A percentile compares a stretch with the other conserved stretches of the same genome.
phyloP scores from a whole-genome alignment of 2,113 vertebrate genomes.

The Anas platyrhynchos region DNA sequence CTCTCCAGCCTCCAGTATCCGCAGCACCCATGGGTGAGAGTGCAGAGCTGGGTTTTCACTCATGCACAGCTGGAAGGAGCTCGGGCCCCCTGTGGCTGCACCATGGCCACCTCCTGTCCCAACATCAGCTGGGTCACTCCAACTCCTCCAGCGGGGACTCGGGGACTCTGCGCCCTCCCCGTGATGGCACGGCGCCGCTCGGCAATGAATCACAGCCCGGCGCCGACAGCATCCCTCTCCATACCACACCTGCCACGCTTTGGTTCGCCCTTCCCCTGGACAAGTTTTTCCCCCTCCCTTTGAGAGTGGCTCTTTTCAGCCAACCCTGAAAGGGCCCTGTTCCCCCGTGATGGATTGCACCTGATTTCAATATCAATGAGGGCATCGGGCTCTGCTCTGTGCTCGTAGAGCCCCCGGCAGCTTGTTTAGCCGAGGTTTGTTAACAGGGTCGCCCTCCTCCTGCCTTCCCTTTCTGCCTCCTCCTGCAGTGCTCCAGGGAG shows the following conservation, averaged over 20 bases:
- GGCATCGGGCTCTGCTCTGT: not conserved
- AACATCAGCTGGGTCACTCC: fast-evolving
- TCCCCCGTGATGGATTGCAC: conserved; percentile 79
- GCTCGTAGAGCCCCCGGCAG: not conserved
- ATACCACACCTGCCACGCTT: conserved; percentile 85
- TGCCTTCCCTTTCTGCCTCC: not conserved
- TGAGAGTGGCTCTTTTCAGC: conserved; percentile 78
- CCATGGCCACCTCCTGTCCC: not conserved
- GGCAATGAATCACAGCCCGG: conserved; percentile 49
- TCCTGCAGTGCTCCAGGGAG: not conserved
- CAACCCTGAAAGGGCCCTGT: conserved; percentile 74
- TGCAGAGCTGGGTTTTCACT: not conserved
- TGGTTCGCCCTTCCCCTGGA: conserved; percentile 74
- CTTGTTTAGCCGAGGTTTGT: conserved; percentile 73
- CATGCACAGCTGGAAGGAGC: too few species aligned
- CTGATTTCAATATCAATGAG: conserved; percentile 87
- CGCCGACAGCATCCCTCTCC: conserved; percentile 41
- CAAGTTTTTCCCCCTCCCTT: conserved; percentile 71
- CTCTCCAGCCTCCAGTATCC: not conserved
- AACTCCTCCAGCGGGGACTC: not conserved
- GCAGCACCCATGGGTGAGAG: not conserved
- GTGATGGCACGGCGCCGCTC: not conserved
- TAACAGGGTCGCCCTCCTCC: conserved; percentile 77
- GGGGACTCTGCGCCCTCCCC: fast-evolving
- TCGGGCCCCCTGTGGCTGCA: fast-evolving